Base-by-base conservation (phyloP, 2,113 vertebrate species). In the Tupaia tana region DNA sequence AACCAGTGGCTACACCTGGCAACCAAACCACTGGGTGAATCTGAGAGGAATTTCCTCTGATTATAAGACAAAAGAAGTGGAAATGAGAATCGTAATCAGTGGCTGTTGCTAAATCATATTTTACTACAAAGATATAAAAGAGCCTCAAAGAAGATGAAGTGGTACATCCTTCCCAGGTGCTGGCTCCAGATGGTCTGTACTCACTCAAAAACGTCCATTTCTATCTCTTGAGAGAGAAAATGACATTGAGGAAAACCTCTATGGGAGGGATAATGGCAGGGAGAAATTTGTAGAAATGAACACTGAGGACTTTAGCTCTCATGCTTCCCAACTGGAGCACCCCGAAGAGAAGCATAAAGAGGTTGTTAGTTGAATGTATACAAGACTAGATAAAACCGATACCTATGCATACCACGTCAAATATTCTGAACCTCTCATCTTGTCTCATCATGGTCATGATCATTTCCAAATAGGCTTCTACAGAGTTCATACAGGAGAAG, bases 181-280 rank as follows among this genome's bases (percentile, higher is more conserved):
- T 43, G 58, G 7, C 67, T 90, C 43, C 85, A 81, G 52, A 93
- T 69, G 95, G 63, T 54, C 67, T 25, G 24, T 29, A 43, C n/a
- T 80, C 77, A 64, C 77, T 93, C 85, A 69, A 66, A 93, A 94
- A 90, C 0, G 4, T 70, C 96, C 90, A 92, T 70, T 89, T 77
- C 67, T 69, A 56, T 81, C 91, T 66, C 85, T 85, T 66, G 43
- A 25, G 81, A 94, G 70, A 81, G 67, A 29, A 96, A 89, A 85
- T 31, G 77, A 77, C 66, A 77, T 89, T 63, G 67, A 78, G 87
- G 31, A 92, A 82, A 80, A 67, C 29, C 34, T 86, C n/a, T 22
- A 8, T 67, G 64, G 82, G 18, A 71, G 59, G 66, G 24, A 88
- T 27, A 77, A 58, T 27, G 71, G 71, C 66, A 34, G 11, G 34